phyloP scores from a whole-genome alignment of 2,888 invertebrate species.

The Erannis defoliaria region DNA sequence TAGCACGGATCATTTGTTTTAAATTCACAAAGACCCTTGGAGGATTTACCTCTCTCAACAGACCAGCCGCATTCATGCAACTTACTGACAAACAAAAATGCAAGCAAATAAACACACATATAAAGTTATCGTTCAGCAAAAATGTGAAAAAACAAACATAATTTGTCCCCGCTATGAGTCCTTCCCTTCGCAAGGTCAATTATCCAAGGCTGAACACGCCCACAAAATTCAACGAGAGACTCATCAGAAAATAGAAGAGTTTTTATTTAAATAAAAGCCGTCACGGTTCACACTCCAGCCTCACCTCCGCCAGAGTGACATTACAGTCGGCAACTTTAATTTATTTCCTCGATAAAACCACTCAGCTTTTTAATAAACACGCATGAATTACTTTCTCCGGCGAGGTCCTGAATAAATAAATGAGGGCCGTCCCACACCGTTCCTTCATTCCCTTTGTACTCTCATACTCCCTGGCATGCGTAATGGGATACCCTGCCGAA shows the following conservation, averaged over 20 bases:
- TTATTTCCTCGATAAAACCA: conserved; percentile 67
- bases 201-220: conserved; percentile 17
- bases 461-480: conserved; percentile 75
- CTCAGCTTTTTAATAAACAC: conserved; percentile 78
- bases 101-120: too few species aligned
- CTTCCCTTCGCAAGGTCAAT: background rate
- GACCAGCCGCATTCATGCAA: too few species aligned
- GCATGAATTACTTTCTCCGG: conserved; percentile 78
- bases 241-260: conserved; percentile 28
- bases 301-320: conserved; percentile 37
- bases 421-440: conserved; percentile 73
- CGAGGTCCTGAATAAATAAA: conserved; percentile 81
- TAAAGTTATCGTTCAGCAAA: too few species aligned
- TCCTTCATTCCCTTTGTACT: conserved; percentile 75
- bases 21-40: too few species aligned
- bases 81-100: too few species aligned
- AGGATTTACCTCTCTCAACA: too few species aligned
- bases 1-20: too few species aligned
- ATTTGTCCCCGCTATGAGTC: background rate
- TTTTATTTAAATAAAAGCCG: conserved; percentile 22
- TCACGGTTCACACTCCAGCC: conserved; percentile 29
- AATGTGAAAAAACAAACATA: too few species aligned
- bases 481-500: conserved; percentile 78
- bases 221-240: conserved; percentile 12
- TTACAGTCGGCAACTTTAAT: conserved; percentile 55